A percentile compares a stretch with the other conserved stretches of the same genome.
These are phyloP conservation scores for Montipora efflorescens DNA, from an alignment of 64 coral and sea anemone genomes.

Conservation along the genomic window DNA sequence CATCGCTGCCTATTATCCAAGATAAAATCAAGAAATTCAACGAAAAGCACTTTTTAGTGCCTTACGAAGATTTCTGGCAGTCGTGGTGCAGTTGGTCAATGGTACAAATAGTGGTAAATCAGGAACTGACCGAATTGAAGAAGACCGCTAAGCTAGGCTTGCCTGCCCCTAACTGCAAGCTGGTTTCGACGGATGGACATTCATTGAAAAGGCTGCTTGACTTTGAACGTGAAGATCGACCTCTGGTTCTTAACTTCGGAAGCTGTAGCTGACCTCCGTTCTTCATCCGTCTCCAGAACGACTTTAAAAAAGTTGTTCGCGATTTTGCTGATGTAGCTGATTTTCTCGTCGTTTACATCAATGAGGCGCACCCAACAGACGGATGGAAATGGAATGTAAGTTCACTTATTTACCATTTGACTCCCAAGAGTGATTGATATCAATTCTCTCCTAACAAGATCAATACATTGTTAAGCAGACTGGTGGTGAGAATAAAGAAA, in stretches of 20 bases:
- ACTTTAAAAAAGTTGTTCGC: slow-evolving; percentile 68
- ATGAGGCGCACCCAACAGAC: slow-evolving; percentile 76
- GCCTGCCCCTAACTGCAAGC: slow-evolving; percentile 45
- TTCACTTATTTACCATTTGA: background rate
- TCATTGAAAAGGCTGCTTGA: slow-evolving; percentile 16
- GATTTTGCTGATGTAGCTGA: slow-evolving; percentile 74
- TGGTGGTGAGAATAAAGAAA: no score
- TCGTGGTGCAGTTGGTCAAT: slow-evolving; percentile 57
- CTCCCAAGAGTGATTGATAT: no score
- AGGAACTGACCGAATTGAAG: slow-evolving; percentile 18
- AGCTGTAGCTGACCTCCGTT: slow-evolving; percentile 84
- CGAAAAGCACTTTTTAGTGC: slow-evolving; percentile 39
- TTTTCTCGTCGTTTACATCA: slow-evolving; percentile 74
- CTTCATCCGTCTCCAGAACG: slow-evolving; percentile 57
- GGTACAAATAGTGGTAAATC: background rate
- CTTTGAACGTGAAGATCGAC: slow-evolving; percentile 38
- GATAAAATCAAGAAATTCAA: background rate
- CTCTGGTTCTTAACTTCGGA: slow-evolving; percentile 80
- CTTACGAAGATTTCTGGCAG: slow-evolving; percentile 66
- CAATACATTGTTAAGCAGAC: no score
- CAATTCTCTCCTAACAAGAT: no score
- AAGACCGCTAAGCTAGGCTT: slow-evolving; percentile 58
- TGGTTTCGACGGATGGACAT: slow-evolving; percentile 34
- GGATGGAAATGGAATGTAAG: slow-evolving; percentile 77
- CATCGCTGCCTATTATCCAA: slow-evolving; percentile 8